phyloP scores from a whole-genome alignment of 2,797 vertebrate species.

The Oceanodroma leucorhoa region DNA sequence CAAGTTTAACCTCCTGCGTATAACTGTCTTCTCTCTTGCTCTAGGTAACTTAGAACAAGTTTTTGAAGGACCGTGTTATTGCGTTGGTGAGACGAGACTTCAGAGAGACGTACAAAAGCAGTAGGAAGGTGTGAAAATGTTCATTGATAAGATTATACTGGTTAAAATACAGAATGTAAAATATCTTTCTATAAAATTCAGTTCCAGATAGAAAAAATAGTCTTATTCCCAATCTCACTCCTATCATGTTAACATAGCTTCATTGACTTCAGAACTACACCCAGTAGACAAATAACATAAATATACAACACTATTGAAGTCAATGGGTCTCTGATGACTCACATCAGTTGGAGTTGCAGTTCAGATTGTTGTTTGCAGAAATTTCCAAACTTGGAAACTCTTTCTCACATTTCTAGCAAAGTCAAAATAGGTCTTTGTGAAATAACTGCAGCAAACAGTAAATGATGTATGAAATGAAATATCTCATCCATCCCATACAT shows the following conservation, averaged over 20 bases:
- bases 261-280: not conserved
- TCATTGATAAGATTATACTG: not conserved
- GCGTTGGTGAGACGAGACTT: not conserved
- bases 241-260: not conserved
- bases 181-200: not conserved
- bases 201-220: not conserved
- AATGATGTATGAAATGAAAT: slow-evolving; percentile 66
- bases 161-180: not conserved
- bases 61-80: not conserved
- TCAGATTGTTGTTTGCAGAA: slow-evolving; percentile 13
- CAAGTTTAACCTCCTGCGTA: not conserved
- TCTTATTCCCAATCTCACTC: not conserved
- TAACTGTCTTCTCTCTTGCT: not conserved
- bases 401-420: slow-evolving; percentile 39
- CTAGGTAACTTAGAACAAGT: not conserved
- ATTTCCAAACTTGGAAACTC: slow-evolving; percentile 38
- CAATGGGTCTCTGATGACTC: slow-evolving; percentile 36
- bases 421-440: slow-evolving; percentile 53
- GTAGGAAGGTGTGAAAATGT: not conserved
- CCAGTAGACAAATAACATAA: not conserved
- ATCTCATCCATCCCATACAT: slow-evolving; percentile 18
- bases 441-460: slow-evolving; percentile 49
- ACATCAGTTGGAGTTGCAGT: not conserved
- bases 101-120: not conserved
- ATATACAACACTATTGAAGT: not conserved